phyloP scores from a whole-genome alignment of 2,797 vertebrate species.

The Neoniphon sammara region DNA sequence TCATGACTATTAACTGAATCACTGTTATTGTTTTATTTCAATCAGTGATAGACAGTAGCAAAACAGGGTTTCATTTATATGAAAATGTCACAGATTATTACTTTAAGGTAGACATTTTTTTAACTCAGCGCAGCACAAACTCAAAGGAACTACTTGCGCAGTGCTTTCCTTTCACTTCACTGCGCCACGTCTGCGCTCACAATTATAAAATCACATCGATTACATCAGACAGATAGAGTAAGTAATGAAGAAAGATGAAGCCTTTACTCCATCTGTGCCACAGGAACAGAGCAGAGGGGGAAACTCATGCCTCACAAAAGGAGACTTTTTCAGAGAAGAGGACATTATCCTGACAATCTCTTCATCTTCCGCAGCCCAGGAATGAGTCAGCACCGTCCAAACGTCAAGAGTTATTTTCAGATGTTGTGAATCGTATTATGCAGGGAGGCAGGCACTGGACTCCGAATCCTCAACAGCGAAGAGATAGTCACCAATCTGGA shows the following conservation, averaged over 20 bases:
- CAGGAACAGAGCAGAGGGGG: neutral
- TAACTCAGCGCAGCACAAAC: neutral
- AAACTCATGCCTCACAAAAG: neutral
- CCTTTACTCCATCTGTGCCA: neutral
- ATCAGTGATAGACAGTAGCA: too few species aligned
- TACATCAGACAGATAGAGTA: neutral
- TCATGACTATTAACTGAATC: too few species aligned
- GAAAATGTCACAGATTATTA: too few species aligned
- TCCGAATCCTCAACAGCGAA: neutral
- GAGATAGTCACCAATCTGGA: neutral
- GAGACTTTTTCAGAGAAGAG: neutral
- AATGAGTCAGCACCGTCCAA: neutral
- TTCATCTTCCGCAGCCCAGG: neutral
- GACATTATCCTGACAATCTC: neutral
- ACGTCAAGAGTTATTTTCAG: neutral
- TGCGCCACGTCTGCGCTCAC: too few species aligned
- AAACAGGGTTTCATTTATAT: too few species aligned
- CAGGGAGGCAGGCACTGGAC: neutral
- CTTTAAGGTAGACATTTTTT: neutral
- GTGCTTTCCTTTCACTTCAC: neutral
- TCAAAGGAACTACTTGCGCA: too few species aligned
- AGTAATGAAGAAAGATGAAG: neutral
- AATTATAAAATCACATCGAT: neutral
- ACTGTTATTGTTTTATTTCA: too few species aligned
- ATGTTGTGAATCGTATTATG: neutral